Evolutionary conservation across 2,888 invertebrate species (phyloP).

Genomic region (Mantis religiosa): DNA sequence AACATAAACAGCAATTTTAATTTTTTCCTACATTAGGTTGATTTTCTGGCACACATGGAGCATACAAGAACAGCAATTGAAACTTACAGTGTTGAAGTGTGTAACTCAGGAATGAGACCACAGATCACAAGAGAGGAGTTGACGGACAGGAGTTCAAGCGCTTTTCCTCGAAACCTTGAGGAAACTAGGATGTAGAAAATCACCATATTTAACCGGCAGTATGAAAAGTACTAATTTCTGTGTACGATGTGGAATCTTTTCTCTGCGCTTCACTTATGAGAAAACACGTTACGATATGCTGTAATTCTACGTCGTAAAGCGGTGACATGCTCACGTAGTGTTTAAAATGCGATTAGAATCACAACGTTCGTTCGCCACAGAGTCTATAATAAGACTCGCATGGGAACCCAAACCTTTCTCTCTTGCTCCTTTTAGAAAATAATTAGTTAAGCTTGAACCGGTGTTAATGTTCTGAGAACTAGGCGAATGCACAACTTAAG

Average conservation of each 20-base stretch:
- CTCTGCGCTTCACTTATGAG: not conserved
- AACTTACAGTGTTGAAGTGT: too few relatives aligned
- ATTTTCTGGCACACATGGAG: too few relatives aligned
- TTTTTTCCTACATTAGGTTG: too few relatives aligned
- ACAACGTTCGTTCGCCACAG: not conserved
- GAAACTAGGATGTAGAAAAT: not conserved
- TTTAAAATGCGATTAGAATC: not conserved
- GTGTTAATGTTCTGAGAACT: not conserved
- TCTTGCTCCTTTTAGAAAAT: not conserved
- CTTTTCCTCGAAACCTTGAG: not conserved
- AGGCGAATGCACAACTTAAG: too few relatives aligned
- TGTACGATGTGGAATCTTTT: not conserved
- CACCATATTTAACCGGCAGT: not conserved
- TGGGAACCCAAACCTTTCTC: not conserved
- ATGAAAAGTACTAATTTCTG: not conserved
- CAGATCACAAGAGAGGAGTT: too few relatives aligned
- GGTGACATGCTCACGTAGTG: not conserved
- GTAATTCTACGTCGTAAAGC: not conserved
- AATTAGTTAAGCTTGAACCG: not conserved
- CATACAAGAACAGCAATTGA: too few relatives aligned
- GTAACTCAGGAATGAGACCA: too few relatives aligned
- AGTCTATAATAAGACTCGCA: not conserved
- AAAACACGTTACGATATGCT: not conserved
- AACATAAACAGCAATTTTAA: too few relatives aligned
- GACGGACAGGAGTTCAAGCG: not conserved